Conservation (phyloP, 2,888 invertebrate genomes). For the Oligia strigilis region DNA sequence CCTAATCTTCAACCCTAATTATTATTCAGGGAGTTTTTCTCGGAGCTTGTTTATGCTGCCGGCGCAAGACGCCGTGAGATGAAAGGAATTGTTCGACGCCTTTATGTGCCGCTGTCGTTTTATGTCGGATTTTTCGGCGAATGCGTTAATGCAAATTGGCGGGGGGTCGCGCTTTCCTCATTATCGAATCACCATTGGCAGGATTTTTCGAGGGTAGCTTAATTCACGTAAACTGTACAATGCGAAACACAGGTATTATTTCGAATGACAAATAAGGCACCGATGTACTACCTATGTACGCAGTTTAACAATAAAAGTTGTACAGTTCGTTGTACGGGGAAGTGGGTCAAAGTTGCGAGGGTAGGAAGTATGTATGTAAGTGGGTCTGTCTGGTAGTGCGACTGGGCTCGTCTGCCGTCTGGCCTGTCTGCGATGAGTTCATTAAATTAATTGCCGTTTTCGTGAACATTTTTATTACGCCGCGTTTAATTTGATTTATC, state of each 20-base stretch:
- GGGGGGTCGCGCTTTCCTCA: conserved; percentile 71
- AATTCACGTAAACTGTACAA: conserved; percentile 17
- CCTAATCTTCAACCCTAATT: conserved; percentile 72
- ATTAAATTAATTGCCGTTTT: conserved; percentile 68
- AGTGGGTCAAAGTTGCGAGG: conserved; percentile 84
- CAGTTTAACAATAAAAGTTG: conserved; percentile 75
- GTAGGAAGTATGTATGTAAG: conserved; percentile 78
- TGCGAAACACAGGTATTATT: conserved; percentile 26
- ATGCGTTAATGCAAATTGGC: conserved; percentile 80
- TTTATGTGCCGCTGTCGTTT: conserved; percentile 68
- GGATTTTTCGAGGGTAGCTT: conserved; percentile 41
- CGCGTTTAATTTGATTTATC: conserved; percentile 67
- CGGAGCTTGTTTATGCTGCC: conserved; percentile 65
- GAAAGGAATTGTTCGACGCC: conserved; percentile 73
- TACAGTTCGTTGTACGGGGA: conserved; percentile 75
- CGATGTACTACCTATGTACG: background rate
- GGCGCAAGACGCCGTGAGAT: conserved; percentile 72
- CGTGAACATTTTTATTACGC: conserved; percentile 65
- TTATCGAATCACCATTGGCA: conserved; percentile 66
- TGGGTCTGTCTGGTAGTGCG: conserved; percentile 70
- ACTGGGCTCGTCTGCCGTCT: conserved; percentile 61
- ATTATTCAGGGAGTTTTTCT: conserved; percentile 78
- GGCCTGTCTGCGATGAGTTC: conserved; percentile 69
- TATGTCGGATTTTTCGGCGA: conserved; percentile 72
- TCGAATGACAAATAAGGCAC: conserved; percentile 39